Base-by-base conservation (phyloP, 2,888 invertebrate genomes). In the Spilarctia lutea region DNA sequence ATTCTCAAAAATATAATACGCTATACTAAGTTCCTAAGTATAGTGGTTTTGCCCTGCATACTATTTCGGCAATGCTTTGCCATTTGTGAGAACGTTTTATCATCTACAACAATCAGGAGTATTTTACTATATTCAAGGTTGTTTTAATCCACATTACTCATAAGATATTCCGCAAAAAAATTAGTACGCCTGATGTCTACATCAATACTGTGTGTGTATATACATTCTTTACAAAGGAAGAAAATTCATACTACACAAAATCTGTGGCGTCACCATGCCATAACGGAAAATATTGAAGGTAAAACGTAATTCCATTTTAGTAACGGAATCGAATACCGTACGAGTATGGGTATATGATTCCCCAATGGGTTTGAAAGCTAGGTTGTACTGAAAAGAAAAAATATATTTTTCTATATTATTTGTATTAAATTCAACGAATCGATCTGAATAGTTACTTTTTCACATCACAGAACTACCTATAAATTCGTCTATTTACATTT, bases 261-360 rank as follows among this genome's bases (percentile, higher is more conserved):
- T 67, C 65, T 30, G 30, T 24, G 24, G 48, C 10, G 33, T 30
- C 30, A 30, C n/a, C n/a, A 60, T 13, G 39, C 39, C 27, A 45
- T 39, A 70, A 60, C 39, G 70, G 70, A 63, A 42, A 66, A 71
- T 45, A 52, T 65, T 35, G 39, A n/a, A 56, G 20, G 68, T 30
- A 73, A 27, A 35, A 56, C 65, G 70, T 72, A 71, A 78, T 80
- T 39, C 71, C 45, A 84, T 80, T 67, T 65, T 75, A 52, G 71
- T 75, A 71, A 74, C 71, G 68, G 72, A 70, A 83, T 65, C 65
- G 39, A 65, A 68, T 56, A 56, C 56, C 56, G 30, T 68, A 66
- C 78, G 76, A 80, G 81, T 79, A 79, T 80, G 79, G 76, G 45
- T 45, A 4, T 45, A 80, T 81, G 74, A 77, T 75, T 80, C 73